Evolutionary conservation across 92 coral and sea anemone genomes (phyloP).

Genomic region (Porites rus): DNA sequence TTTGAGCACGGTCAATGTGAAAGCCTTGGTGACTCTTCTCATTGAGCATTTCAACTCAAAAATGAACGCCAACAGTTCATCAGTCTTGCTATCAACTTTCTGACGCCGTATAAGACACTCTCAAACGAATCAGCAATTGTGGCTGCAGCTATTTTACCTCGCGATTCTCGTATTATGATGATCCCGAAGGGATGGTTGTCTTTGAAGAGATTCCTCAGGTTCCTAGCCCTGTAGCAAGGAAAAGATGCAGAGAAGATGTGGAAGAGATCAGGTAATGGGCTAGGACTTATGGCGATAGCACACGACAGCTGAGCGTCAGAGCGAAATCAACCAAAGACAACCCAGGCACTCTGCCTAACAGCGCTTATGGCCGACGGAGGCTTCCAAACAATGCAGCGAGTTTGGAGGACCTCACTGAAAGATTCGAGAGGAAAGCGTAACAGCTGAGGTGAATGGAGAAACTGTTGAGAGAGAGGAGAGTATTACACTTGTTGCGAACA

Average conservation of each 20-base stretch:
- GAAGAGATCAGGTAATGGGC: constrained; percentile 35
- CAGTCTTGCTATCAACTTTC: constrained; percentile 36
- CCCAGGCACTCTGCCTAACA: constrained; percentile 24
- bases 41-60: background rate
- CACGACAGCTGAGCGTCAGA: constrained; percentile 20
- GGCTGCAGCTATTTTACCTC: constrained; percentile 25
- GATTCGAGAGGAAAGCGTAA: too few relatives aligned
- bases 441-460: too few relatives aligned
- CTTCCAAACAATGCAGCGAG: background rate
- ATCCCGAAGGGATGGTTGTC: constrained; percentile 9
- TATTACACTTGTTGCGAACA: too few relatives aligned
- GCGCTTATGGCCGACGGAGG: constrained; percentile 9
- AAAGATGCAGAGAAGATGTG: constrained; percentile 39
- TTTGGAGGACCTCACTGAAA: too few relatives aligned
- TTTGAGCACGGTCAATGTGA: too few relatives aligned
- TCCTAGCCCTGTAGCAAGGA: constrained; percentile 17
- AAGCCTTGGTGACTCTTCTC: too few relatives aligned
- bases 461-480: too few relatives aligned
- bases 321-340: constrained; percentile 18
- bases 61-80: constrained; percentile 29
- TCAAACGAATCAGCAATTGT: constrained; percentile 7
- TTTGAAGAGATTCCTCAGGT: constrained; percentile 38
- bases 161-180: constrained; percentile 17
- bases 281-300: constrained; percentile 28
- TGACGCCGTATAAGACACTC: constrained; percentile 29